Percentiles rank a stretch among this genome's conserved stretches.
Conservation (phyloP, 2,113 vertebrate species). For the Etheostoma spectabile region DNA sequence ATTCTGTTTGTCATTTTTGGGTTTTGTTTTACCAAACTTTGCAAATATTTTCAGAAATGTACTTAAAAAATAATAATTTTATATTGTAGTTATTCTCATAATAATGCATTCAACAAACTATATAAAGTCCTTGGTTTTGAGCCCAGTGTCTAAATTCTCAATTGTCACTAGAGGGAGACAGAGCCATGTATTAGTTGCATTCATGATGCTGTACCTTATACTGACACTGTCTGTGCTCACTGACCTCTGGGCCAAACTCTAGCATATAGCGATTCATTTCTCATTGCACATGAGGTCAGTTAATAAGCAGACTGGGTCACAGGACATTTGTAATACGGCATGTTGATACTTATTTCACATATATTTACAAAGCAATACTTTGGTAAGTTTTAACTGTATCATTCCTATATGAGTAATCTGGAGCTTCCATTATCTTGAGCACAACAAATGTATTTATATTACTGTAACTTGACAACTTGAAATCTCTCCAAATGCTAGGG, state of each 20-base stretch:
- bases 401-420: neutral
- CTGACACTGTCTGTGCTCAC: neutral
- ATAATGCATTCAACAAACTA: neutral
- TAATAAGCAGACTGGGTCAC: neutral
- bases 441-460: too few species aligned
- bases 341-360: neutral
- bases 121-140: neutral
- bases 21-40: too few species aligned
- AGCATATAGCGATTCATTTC: too few species aligned
- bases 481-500: neutral
- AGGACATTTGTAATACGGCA: neutral
- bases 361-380: neutral
- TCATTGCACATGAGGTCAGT: neutral
- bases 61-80: neutral
- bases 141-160: neutral
- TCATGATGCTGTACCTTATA: neutral
- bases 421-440: neutral
- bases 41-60: neutral
- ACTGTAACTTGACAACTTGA: neutral
- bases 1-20: neutral
- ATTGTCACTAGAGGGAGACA: constrained; percentile 51
- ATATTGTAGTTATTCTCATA: neutral
- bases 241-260: neutral
- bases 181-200: neutral
- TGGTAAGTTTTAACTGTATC: neutral